Evolutionary conservation across 2,113 vertebrate genomes (phyloP).

Genomic region (Kobus ellipsiprymnus): DNA sequence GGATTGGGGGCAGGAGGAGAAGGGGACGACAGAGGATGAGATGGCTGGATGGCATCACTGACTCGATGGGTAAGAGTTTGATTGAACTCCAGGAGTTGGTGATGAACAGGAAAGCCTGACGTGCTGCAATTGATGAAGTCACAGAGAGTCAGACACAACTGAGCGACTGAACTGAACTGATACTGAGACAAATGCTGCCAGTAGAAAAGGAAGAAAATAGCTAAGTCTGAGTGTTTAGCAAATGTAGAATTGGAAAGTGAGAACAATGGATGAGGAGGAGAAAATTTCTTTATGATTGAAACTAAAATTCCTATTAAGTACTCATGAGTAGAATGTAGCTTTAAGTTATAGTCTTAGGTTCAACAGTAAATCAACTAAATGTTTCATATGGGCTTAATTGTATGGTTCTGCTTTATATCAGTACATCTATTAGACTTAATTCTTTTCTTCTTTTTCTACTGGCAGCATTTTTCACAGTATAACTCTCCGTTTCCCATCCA

Average conservation of each 20-base stretch:
- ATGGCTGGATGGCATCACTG: no score
- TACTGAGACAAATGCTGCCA: neutral
- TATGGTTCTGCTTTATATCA: neutral
- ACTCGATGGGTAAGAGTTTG: no score
- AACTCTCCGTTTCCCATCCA: neutral
- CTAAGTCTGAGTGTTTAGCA: neutral
- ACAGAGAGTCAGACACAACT: no score
- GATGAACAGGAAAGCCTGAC: no score
- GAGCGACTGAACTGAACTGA: no score
- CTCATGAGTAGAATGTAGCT: neutral
- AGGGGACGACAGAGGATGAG: no score
- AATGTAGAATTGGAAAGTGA: neutral
- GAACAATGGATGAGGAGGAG: neutral
- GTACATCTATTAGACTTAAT: neutral
- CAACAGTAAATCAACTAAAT: neutral
- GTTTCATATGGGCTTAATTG: neutral
- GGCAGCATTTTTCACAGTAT: neutral
- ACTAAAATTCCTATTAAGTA: neutral
- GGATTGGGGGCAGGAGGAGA: no score
- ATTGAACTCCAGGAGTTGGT: no score
- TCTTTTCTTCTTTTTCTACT: neutral
- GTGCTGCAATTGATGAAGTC: no score
- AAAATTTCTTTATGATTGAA: neutral
- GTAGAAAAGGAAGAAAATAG: neutral
- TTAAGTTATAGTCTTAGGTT: neutral